phyloP scores from a whole-genome alignment of 2,888 invertebrate genomes.

The Lithophane leautieri region DNA sequence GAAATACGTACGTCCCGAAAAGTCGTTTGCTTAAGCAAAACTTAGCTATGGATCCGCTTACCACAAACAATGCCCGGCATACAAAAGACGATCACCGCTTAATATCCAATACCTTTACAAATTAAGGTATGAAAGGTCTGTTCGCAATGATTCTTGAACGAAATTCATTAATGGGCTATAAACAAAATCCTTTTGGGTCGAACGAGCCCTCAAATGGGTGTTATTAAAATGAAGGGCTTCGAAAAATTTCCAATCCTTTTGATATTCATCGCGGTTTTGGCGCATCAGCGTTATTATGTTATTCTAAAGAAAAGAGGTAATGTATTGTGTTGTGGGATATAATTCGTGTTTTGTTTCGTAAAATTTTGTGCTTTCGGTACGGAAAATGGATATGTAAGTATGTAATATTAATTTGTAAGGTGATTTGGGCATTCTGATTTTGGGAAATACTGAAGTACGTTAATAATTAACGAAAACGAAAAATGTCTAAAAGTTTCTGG shows the following conservation, averaged over 20 bases:
- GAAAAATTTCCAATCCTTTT: constrained; percentile 61
- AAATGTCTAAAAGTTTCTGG: not conserved
- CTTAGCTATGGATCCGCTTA: constrained; percentile 49
- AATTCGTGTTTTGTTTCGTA: constrained; percentile 54
- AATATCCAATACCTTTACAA: constrained; percentile 77
- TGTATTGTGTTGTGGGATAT: constrained; percentile 54
- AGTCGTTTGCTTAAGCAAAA: constrained; percentile 57
- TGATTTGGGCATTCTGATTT: constrained; percentile 25
- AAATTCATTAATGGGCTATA: constrained; percentile 84
- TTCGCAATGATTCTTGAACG: constrained; percentile 73
- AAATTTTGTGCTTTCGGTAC: constrained; percentile 41
- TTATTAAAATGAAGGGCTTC: constrained; percentile 68
- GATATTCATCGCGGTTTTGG: constrained; percentile 59
- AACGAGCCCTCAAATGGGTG: constrained; percentile 64
- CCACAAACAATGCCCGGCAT: constrained; percentile 64
- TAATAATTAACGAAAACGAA: not conserved
- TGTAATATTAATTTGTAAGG: constrained; percentile 52
- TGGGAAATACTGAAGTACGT: not conserved
- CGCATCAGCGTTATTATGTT: constrained; percentile 54
- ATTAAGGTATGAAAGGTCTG: constrained; percentile 77
- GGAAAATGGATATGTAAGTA: constrained; percentile 46
- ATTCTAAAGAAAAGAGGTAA: constrained; percentile 36
- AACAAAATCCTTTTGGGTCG: constrained; percentile 79
- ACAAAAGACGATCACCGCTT: constrained; percentile 69
- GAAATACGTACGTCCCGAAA: constrained; percentile 40